Percentiles rank a stretch among this genome's conserved stretches.
Conservation (phyloP, 1,140 invertebrate genomes). For the Heliconius hewitsoni region DNA sequence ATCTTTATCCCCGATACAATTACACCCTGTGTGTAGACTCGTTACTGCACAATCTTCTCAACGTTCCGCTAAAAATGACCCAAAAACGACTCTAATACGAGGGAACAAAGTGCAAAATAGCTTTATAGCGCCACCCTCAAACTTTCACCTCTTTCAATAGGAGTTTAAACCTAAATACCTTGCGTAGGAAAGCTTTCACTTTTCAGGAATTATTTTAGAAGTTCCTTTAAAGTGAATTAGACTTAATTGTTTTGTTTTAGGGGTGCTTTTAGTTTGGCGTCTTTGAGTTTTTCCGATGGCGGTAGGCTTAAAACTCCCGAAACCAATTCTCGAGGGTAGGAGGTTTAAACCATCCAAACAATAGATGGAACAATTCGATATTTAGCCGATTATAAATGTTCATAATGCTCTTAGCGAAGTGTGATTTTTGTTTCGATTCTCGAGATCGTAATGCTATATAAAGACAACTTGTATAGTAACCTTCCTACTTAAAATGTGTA, state of each 20-base stretch:
- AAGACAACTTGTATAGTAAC: background rate
- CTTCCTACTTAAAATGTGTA: too few species aligned
- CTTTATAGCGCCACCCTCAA: slow-evolving; percentile 50
- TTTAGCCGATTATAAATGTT: slow-evolving; percentile 80
- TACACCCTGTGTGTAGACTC: slow-evolving; percentile 76
- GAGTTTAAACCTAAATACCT: slow-evolving; percentile 81
- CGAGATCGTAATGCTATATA: slow-evolving; percentile 23
- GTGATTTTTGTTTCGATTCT: slow-evolving; percentile 66
- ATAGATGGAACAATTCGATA: slow-evolving; percentile 80
- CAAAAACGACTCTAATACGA: slow-evolving; percentile 49
- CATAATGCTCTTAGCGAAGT: slow-evolving; percentile 77
- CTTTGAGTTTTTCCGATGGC: slow-evolving; percentile 65
- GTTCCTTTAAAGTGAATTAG: slow-evolving; percentile 40
- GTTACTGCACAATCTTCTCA: slow-evolving; percentile 78
- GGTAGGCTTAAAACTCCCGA: slow-evolving; percentile 77
- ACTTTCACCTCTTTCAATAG: slow-evolving; percentile 81
- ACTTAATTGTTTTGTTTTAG: slow-evolving; percentile 46
- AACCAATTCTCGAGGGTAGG: slow-evolving; percentile 74
- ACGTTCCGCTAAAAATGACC: slow-evolving; percentile 46
- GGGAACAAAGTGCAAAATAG: slow-evolving; percentile 47
- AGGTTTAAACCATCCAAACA: slow-evolving; percentile 74
- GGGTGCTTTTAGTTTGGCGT: slow-evolving; percentile 43
- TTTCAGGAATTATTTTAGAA: slow-evolving; percentile 76
- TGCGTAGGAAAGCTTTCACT: slow-evolving; percentile 79
- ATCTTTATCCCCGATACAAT: slow-evolving; percentile 78